Evolutionary conservation across 2,113 vertebrate genomes (phyloP), one percentile per base, ranked within the genome.

Genomic region (Toxotes jaculatrix): DNA sequence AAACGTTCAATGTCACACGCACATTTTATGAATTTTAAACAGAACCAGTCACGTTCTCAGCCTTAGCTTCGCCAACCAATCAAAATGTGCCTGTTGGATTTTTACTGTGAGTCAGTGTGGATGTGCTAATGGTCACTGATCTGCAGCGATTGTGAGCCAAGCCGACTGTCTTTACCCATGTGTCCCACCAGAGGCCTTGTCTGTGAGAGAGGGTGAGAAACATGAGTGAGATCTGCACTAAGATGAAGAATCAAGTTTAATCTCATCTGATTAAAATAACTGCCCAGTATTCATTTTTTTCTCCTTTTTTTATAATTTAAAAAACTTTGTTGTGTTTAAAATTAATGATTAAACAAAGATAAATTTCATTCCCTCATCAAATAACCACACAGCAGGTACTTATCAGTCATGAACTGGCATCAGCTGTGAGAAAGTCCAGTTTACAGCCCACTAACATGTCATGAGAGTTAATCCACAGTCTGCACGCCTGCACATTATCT

Each of bases 111-210:
- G 65, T 38, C 71, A 47, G 19, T 53, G 1, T 73, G 49, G 43
- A 72, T 31, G 60, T 80, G 82, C 55, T 85, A 77, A 82, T 82
- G 38, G 77, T 42, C 14, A 67, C 49, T 85, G 72, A 76, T 83
- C 74, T 80, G 56, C 9, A 38, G 77, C 56, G 79, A 74, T 83
- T 75, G 74, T 36, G 21, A 80, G 53, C 63, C 66, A 47, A 47
- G 40, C n/a, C 42, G 47, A 71, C 70, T 79, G 64, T 66, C 42
- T 69, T 72, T 56, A n/a, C 36, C 61, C 23, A n/a, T 51, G 67
- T 61, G 75, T 71, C 67, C 40, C 62, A 43, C 0, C 38, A 61
- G 78, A 84, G 59, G 75, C 63, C 43, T 16, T 17, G 31, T 72
- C 12, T 23, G 32, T 67, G 53, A 43, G 36, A 55, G 21, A 75